Conservation (phyloP, 2,888 invertebrate genomes). For the Boloria selene region DNA sequence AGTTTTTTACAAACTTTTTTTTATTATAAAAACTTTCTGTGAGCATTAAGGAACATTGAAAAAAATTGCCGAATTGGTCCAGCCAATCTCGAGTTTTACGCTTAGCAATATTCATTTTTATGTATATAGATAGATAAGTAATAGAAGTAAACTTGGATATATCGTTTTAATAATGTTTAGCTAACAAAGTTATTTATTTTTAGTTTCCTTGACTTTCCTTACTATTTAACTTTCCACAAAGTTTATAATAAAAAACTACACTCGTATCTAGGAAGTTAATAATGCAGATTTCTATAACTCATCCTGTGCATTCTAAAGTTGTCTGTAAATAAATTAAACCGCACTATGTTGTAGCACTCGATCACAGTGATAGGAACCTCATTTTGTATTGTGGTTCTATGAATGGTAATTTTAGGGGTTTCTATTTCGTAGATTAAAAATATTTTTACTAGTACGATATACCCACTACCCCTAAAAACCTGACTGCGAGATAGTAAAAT, state of each 20-base stretch:
- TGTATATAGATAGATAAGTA: too few relatives aligned
- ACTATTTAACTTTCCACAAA: neutral
- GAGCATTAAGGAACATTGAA: too few relatives aligned
- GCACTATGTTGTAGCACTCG: constrained; percentile 53
- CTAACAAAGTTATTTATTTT: neutral
- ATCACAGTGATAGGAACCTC: neutral
- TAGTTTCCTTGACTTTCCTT: neutral
- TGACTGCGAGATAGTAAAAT: too few relatives aligned
- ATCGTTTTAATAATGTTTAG: neutral
- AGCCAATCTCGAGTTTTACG: too few relatives aligned
- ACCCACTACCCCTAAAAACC: too few relatives aligned
- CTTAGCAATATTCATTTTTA: too few relatives aligned
- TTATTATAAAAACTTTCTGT: too few relatives aligned
- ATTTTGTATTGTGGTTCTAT: neutral
- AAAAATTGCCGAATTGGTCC: too few relatives aligned
- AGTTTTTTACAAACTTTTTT: too few relatives aligned
- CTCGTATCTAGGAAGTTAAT: neutral
- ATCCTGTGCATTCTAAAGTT: neutral
- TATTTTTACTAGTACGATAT: neutral
- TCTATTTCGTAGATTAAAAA: constrained; percentile 45
- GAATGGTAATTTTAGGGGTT: constrained; percentile 29
- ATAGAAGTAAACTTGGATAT: too few relatives aligned
- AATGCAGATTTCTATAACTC: constrained; percentile 1
- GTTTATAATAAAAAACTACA: neutral
- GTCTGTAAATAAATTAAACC: constrained; percentile 59